phyloP scores from a whole-genome alignment of 2,888 invertebrate species.

The Ophraella communa region DNA sequence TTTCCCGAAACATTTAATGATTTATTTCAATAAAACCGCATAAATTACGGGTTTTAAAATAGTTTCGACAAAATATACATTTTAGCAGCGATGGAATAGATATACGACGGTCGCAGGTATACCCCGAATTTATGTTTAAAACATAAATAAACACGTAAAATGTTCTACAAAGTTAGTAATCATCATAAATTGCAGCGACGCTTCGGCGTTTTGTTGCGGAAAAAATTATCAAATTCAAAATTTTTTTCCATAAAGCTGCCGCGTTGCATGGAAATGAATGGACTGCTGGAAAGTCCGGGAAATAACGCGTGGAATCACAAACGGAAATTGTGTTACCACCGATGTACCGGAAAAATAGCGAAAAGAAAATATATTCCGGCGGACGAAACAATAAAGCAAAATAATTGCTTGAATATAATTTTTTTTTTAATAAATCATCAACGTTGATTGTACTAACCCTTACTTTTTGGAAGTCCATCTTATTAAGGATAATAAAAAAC shows the following conservation, averaged over 20 bases:
- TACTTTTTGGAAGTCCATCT: no score
- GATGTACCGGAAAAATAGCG: neutral
- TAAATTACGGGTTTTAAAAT: no score
- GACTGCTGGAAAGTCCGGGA: neutral
- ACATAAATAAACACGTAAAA: neutral
- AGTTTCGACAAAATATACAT: no score
- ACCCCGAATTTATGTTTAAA: neutral
- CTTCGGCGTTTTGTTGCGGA: neutral
- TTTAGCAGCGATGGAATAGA: no score
- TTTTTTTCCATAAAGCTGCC: neutral
- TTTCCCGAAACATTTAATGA: no score
- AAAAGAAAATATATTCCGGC: neutral
- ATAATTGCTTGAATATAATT: no score
- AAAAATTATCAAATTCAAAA: neutral
- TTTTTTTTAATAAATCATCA: no score
- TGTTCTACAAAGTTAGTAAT: neutral
- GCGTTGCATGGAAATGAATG: neutral
- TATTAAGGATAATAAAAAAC: no score
- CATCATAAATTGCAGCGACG: neutral
- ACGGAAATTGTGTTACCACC: neutral
- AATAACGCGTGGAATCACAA: neutral
- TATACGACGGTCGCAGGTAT: no score
- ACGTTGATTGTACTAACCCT: no score
- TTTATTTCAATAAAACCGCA: no score
- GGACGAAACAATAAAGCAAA: no score